Conservation (phyloP, 1,140 invertebrate species). For the Nomia melanderi region DNA sequence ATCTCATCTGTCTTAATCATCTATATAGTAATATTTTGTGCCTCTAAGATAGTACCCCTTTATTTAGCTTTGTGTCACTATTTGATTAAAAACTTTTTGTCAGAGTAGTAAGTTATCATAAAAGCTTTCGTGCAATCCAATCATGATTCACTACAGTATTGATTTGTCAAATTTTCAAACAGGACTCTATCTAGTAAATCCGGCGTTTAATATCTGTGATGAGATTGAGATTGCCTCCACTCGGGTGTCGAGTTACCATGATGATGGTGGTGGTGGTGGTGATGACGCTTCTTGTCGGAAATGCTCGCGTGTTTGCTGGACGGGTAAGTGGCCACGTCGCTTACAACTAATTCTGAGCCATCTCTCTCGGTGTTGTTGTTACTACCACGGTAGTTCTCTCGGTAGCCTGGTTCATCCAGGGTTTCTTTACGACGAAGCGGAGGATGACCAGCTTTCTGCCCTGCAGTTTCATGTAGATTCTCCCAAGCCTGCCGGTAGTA, state of each 20-base stretch:
- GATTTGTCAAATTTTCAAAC: neutral
- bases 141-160: neutral
- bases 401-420: constrained; percentile 84
- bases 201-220: constrained; percentile 76
- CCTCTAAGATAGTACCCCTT: too few species aligned
- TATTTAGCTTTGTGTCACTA: neutral
- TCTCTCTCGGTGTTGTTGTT: constrained; percentile 86
- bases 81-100: neutral
- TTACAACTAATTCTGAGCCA: constrained; percentile 90
- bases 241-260: constrained; percentile 76
- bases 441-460: constrained; percentile 83
- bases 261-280: constrained; percentile 92
- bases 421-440: constrained; percentile 86
- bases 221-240: constrained; percentile 76
- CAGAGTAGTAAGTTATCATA: neutral
- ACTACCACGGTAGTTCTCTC: constrained; percentile 77
- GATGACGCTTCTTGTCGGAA: constrained; percentile 87
- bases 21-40: too few species aligned
- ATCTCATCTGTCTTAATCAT: too few species aligned
- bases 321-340: constrained; percentile 84
- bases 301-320: constrained; percentile 79
- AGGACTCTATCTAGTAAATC: neutral
- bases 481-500: constrained; percentile 95
- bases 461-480: constrained; percentile 91
- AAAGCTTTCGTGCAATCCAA: constrained; percentile 11